phyloP scores from a whole-genome alignment of 2,113 vertebrate species.

The Sander vitreus region DNA sequence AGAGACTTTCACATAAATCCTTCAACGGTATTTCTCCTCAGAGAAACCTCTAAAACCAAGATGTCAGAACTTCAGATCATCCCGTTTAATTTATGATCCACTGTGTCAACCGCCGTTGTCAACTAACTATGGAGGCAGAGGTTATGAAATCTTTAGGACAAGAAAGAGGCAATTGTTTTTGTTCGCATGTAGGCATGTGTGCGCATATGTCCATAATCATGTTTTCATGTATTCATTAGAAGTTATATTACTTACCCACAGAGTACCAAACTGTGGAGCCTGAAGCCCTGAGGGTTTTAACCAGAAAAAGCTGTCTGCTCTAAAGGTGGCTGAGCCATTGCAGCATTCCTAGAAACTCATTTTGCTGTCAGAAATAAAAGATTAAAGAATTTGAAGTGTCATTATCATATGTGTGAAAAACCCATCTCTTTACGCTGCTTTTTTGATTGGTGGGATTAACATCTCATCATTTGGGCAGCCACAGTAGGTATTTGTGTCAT shows the following conservation, averaged over 20 bases:
- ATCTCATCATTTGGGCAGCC: slow-evolving; percentile 19
- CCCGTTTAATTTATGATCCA: slow-evolving; percentile 50
- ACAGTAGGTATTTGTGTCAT: slow-evolving; percentile 38
- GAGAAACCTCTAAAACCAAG: slow-evolving; percentile 37
- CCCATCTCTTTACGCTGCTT: neutral
- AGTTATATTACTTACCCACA: slow-evolving; percentile 12
- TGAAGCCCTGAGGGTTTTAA: slow-evolving; percentile 21
- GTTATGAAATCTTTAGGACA: slow-evolving; percentile 51
- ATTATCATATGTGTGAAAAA: slow-evolving; percentile 22
- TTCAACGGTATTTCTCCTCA: slow-evolving; percentile 20
- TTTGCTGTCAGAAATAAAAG: slow-evolving; percentile 28
- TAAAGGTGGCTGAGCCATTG: slow-evolving; percentile 1
- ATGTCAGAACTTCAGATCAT: slow-evolving; percentile 37
- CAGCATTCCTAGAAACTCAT: slow-evolving; percentile 21
- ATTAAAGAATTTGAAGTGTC: slow-evolving; percentile 29
- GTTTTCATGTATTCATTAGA: slow-evolving; percentile 46
- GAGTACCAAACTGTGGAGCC: slow-evolving; percentile 3
- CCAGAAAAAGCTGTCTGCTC: slow-evolving; percentile 14
- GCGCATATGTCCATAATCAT: slow-evolving; percentile 23
- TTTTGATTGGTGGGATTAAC: slow-evolving; percentile 38
- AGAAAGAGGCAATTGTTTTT: slow-evolving; percentile 61
- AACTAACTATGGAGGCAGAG: slow-evolving; percentile 35
- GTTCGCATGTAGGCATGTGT: slow-evolving; percentile 17
- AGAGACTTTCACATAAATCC: slow-evolving; percentile 11
- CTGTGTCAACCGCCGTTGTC: slow-evolving; percentile 28